These are phyloP conservation scores for Synanthedon myopaeformis DNA, from an alignment of 2,888 invertebrate species.

Conservation along the genomic window DNA sequence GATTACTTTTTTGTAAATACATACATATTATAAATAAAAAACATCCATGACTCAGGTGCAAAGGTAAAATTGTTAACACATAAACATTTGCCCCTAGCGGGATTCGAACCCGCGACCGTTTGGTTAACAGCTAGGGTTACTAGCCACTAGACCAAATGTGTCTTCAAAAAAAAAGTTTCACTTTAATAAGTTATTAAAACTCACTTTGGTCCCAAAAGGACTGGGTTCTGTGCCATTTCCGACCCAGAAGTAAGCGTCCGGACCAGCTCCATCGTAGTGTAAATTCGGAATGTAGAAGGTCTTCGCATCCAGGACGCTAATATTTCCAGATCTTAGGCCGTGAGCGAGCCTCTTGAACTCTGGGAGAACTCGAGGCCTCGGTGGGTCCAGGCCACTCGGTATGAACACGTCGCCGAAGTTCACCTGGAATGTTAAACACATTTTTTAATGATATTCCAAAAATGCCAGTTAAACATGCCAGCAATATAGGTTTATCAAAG, in stretches of 20 bases:
- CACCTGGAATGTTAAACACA: slow-evolving; percentile 69
- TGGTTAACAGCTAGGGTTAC: too few relatives aligned
- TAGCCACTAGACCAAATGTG: too few relatives aligned
- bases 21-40: too few relatives aligned
- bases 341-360: slow-evolving; percentile 90
- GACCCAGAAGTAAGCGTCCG: slow-evolving; percentile 96
- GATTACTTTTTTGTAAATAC: too few relatives aligned
- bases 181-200: slow-evolving; percentile 1
- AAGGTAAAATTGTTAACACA: too few relatives aligned
- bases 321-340: slow-evolving; percentile 89
- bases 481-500: too few relatives aligned
- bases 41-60: too few relatives aligned
- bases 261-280: slow-evolving; percentile 92
- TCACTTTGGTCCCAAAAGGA: slow-evolving; percentile 82
- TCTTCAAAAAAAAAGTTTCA: too few relatives aligned
- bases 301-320: slow-evolving; percentile 90
- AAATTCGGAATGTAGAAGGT: slow-evolving; percentile 93
- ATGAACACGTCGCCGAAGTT: slow-evolving; percentile 91
- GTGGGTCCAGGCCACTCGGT: slow-evolving; percentile 80
- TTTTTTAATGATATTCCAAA: neutral
- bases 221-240: slow-evolving; percentile 87
- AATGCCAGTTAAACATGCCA: too few relatives aligned
- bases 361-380: slow-evolving; percentile 83
- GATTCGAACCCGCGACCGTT: too few relatives aligned
- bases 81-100: too few relatives aligned